Evolutionary conservation across 1,140 invertebrate species (phyloP), one percentile per base, ranked within the genome.

Genomic region (Eupristina koningsbergeri): DNA sequence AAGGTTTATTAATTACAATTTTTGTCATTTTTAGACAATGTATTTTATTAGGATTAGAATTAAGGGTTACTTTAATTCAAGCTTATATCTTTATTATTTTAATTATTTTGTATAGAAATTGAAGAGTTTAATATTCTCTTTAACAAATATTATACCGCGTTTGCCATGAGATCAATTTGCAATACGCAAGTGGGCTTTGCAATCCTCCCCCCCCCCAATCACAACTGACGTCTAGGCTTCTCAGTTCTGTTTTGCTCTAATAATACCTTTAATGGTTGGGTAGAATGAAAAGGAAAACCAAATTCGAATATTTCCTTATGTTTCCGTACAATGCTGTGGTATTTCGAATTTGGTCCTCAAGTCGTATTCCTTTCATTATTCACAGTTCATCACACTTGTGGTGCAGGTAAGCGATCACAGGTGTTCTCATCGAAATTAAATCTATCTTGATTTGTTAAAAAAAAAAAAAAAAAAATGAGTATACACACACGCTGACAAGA

Each of bases 331-430:
- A 91, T 90, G 64, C 80, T 87, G 41, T 19, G 58, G 76, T 78
- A 19, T 58, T 22, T 29, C 17, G 19, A 3, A 53, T 61, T 64
- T 74, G 53, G 53, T 31, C 80, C 80, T 73, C 61, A 36, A 69
- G 50, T 53, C 50, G 47, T 71, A 86, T 87, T 87, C 87, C 85
- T 87, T 86, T 87, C 85, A 88, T 90, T 91, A 89, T 82, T 63
- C 81, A 84, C 86, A 88, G 81, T 90, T 89, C 89, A 88, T 89
- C 89, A 88, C 89, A 88, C 89, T 87, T 79, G 84, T 87, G 87
- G 84, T 87, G 88, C 90, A 91, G 90, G 90, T 91, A 91, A 91
- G 88, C 86, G n/a, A n/a, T n/a, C n/a, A 91, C 91, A 92, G 90
- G 91, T 92, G 91, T 92, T 88, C 87, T 85, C 89, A 89, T 89